Conservation (phyloP, 2,113 vertebrate species). For the Nothoprocta perdicaria region DNA sequence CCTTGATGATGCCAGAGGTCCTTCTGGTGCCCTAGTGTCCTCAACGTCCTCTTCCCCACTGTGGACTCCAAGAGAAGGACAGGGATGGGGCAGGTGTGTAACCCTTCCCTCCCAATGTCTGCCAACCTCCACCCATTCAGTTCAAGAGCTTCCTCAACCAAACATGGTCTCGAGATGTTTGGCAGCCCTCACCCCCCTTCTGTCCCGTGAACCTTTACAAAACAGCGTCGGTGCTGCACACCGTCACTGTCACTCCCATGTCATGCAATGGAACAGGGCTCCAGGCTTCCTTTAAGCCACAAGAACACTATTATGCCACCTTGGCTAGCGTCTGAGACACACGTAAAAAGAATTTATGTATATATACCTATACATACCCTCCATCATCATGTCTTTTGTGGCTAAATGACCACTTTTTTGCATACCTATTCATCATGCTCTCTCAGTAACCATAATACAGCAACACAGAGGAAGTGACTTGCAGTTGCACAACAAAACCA, state of each 20-base stretch:
- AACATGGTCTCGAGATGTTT: neutral
- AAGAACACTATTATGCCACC: neutral
- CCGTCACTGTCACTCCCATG: neutral
- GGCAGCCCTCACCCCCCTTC: neutral
- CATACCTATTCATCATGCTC: fast-evolving
- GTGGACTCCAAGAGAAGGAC: neutral
- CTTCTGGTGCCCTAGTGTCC: neutral
- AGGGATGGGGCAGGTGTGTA: neutral
- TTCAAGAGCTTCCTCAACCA: neutral
- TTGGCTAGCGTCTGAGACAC: neutral
- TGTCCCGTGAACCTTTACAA: neutral
- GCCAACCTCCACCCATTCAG: neutral
- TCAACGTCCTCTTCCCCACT: neutral
- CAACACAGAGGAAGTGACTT: neutral
- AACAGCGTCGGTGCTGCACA: neutral
- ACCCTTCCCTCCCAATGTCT: neutral
- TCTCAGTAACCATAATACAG: neutral
- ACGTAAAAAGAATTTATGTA: neutral
- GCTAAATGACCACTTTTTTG: neutral
- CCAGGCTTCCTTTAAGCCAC: neutral
- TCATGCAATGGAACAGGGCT: neutral
- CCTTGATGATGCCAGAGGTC: neutral
- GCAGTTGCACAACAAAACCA: neutral
- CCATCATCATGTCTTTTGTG: neutral
- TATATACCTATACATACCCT: neutral